These are phyloP conservation scores for Hydractinia echinata DNA, from an alignment of 30 jellyfish, hydroid and myxozoan species.

Conservation along the genomic window DNA sequence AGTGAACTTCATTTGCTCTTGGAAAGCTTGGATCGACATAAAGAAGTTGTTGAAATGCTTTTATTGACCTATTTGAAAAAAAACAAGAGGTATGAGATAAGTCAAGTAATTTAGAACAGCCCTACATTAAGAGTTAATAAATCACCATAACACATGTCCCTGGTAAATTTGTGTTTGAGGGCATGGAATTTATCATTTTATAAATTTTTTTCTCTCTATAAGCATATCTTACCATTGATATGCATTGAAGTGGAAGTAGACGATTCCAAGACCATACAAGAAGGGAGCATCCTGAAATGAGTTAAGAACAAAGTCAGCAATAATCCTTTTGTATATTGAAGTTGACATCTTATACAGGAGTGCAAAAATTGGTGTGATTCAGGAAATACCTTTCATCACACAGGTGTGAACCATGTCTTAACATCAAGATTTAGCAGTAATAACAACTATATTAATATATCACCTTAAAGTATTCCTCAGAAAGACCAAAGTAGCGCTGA, in stretches of 20 bases:
- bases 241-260: constrained; percentile 93
- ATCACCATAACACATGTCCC: no score
- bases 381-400: no score
- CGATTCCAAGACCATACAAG: constrained; percentile 98
- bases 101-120: no score
- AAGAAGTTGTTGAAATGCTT: constrained; percentile 96
- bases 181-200: no score
- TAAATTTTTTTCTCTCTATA: background rate
- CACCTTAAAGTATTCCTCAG: constrained; percentile 96
- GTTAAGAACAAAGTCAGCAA: background rate
- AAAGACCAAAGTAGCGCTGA: constrained; percentile 80
- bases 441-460: background rate
- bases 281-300: constrained; percentile 95
- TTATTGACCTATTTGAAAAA: constrained; percentile 70
- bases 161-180: no score
- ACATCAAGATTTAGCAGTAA: background rate
- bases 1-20: constrained; percentile 98
- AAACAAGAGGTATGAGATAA: background rate
- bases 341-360: no score
- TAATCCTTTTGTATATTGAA: background rate
- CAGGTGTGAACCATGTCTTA: background rate
- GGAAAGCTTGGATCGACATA: constrained; percentile 95
- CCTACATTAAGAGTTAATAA: no score
- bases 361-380: no score
- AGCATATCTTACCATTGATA: constrained; percentile 79